Base-by-base conservation (phyloP, 2,888 invertebrate genomes). In the Phengaris alcon region DNA sequence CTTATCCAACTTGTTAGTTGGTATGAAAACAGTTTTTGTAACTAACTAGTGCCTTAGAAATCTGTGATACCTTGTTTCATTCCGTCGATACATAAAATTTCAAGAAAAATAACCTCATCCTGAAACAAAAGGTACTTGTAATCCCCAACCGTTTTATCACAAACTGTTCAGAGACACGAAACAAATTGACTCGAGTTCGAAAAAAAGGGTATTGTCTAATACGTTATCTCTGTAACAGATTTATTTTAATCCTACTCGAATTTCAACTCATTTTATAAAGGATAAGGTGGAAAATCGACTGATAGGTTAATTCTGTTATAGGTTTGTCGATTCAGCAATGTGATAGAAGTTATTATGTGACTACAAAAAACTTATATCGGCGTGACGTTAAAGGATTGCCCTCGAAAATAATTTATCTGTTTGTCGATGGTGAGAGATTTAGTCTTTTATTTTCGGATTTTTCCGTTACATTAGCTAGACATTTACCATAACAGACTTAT, bases 401-500 rank as follows among this genome's bases (percentile, higher is more conserved):
- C 81, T 82, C 84, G 82, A 81, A 85, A 86, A 87, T 85, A 89
- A 89, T 89, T 89, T 90, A 89, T 90, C 87, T 89, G 89, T 88
- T 89, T 88, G 86, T 84, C 84, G 83, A 86, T 87, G 84, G 87
- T 84, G 81, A 82, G 86, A 86, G 82, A 87, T 89, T 87, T 86
- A 83, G 76, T 84, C 87, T 87, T 87, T 87, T 88, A 87, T 87
- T 88, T 86, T 87, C 76, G 77, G 76, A 75, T 68, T 77, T 74
- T 76, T 76, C 64, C 75, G 75, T 76, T 75, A 75, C 69, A 75
- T 74, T 74, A 77, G 51, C 70, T 22, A 15, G 6, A 44, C 10
- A 64, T 35, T 35, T 44, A 12, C 64, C 64, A 44, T 64, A 64
- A 44, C 12, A 35, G 59, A 44, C 35, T 35, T 35, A 35, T 35